These are phyloP conservation scores for Xestia xanthographa DNA, from an alignment of 2,888 invertebrate species.

Conservation along the genomic window DNA sequence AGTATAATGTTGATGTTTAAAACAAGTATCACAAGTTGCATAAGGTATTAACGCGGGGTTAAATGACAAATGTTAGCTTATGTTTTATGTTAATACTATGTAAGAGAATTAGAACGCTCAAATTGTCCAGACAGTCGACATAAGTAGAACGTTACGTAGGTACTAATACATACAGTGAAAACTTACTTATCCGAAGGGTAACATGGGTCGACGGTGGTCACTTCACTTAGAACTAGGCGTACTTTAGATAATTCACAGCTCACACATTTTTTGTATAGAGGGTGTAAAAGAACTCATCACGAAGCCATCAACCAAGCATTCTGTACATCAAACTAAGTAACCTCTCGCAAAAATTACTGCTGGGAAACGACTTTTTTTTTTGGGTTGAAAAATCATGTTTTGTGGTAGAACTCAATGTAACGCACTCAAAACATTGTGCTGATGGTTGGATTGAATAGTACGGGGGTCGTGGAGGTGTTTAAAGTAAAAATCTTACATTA, in stretches of 20 bases:
- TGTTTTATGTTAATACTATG: neutral
- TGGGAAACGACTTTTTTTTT: too few species aligned
- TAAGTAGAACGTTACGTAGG: conserved; percentile 1
- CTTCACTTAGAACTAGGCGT: conserved; percentile 29
- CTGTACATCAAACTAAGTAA: too few species aligned
- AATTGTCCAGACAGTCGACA: conserved; percentile 3
- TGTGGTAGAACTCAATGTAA: too few species aligned
- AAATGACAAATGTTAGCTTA: neutral
- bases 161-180: conserved; percentile 15
- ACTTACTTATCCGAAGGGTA: conserved; percentile 25
- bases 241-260: conserved; percentile 21
- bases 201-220: conserved; percentile 15
- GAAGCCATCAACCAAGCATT: too few species aligned
- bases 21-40: neutral
- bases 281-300: too few species aligned
- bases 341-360: too few species aligned
- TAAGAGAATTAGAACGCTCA: neutral
- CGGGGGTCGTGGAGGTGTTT: too few species aligned
- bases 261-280: conserved; percentile 24
- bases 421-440: too few species aligned
- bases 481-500: too few species aligned
- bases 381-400: too few species aligned
- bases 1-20: neutral
- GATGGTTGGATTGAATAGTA: too few species aligned
- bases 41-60: neutral